Conservation (phyloP, 2,888 invertebrate species). For the Druceiella hillmani region DNA sequence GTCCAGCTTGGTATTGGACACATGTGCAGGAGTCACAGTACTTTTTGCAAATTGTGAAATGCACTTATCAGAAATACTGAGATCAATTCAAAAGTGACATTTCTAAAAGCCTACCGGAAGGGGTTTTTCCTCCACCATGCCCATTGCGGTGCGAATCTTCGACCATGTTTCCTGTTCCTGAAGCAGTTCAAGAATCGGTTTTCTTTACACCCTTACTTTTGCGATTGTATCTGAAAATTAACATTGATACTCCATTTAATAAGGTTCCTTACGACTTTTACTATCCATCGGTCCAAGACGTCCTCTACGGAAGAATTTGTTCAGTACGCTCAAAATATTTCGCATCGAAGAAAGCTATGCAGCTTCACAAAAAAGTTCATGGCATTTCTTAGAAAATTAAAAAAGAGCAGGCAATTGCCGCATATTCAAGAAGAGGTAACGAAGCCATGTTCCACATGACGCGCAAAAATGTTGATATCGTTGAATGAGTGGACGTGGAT, state of each 20-base stretch:
- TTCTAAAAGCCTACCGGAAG: slow-evolving; percentile 1
- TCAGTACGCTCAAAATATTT: too few species aligned
- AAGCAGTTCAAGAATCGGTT: background rate
- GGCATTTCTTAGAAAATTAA: slow-evolving; percentile 8
- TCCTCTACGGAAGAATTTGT: too few species aligned
- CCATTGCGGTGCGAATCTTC: slow-evolving; percentile 4
- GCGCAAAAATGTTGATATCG: too few species aligned
- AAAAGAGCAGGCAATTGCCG: slow-evolving; percentile 11
- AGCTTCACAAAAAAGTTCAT: slow-evolving; percentile 9
- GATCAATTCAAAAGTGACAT: slow-evolving; percentile 2
- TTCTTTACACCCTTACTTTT: too few species aligned
- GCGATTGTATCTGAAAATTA: too few species aligned
- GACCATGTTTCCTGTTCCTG: slow-evolving; percentile 5
- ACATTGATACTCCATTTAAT: too few species aligned
- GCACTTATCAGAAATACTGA: slow-evolving; percentile 5
- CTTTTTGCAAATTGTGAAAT: slow-evolving; percentile 7
- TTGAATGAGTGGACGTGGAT: slow-evolving; percentile 9
- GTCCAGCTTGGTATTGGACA: slow-evolving; percentile 2
- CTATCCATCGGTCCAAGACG: too few species aligned
- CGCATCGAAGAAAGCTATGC: too few species aligned
- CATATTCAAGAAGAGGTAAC: slow-evolving; percentile 11
- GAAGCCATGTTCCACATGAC: slow-evolving; percentile 10
- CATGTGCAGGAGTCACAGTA: slow-evolving; percentile 7
- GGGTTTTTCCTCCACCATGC: slow-evolving; percentile 8
- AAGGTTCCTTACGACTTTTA: too few species aligned